These are phyloP conservation scores for Gobio gobio DNA, from an alignment of 2,113 vertebrate species.

Conservation along the genomic window DNA sequence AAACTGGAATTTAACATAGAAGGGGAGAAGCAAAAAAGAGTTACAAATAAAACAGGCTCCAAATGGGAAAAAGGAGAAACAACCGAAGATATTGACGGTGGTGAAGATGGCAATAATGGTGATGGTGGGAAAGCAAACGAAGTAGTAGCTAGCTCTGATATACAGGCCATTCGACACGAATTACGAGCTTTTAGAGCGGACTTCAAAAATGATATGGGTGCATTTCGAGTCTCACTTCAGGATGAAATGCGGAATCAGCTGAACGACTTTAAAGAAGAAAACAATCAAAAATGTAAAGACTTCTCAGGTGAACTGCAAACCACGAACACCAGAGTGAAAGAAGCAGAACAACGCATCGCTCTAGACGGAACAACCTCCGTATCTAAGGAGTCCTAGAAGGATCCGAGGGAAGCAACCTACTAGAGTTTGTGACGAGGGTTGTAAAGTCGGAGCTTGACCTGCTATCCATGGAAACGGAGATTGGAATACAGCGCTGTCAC, in stretches of 20 bases:
- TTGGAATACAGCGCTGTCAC: neutral
- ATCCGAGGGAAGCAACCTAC: too few species aligned
- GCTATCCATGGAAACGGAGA: neutral
- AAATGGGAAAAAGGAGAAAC: neutral
- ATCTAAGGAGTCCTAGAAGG: too few species aligned
- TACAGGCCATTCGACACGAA: neutral
- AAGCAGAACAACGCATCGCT: neutral
- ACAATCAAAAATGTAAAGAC: neutral
- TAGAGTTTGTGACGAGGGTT: neutral
- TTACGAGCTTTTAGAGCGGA: neutral
- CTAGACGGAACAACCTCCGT: too few species aligned
- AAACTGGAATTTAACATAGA: neutral
- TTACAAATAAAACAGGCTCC: neutral
- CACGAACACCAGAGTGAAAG: neutral
- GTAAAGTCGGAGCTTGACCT: neutral
- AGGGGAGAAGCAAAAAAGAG: constrained; percentile 1
- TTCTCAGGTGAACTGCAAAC: neutral
- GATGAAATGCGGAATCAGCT: neutral
- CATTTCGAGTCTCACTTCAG: neutral
- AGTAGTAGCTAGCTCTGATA: neutral
- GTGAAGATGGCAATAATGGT: neutral
- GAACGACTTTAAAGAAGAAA: neutral
- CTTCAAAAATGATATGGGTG: neutral
- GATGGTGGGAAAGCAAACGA: neutral
- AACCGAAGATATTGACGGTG: neutral